Evolutionary conservation across 2,888 invertebrate genomes (phyloP).

Genomic region (Hipparchia sbordonii): DNA sequence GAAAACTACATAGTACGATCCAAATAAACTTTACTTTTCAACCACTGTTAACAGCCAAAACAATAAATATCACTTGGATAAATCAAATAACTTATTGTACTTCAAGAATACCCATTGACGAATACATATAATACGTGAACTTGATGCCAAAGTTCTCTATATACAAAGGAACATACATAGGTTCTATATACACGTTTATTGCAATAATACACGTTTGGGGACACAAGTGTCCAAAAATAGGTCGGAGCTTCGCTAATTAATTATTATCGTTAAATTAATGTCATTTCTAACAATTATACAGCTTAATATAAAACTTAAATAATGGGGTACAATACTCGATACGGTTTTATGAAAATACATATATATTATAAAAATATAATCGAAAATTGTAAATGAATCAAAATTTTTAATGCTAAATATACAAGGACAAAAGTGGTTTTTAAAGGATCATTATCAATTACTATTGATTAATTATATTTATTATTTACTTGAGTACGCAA

Average conservation of each 20-base stretch:
- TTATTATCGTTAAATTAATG: slow-evolving; percentile 21
- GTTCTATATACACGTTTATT: slow-evolving; percentile 67
- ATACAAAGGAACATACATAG: slow-evolving; percentile 65
- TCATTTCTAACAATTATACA: slow-evolving; percentile 27
- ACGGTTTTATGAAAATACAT: slow-evolving; percentile 20
- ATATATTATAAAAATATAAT: slow-evolving; percentile 24
- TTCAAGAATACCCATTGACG: slow-evolving; percentile 45
- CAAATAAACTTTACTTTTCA: slow-evolving; percentile 64
- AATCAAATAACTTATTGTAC: slow-evolving; percentile 55
- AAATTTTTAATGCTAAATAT: not conserved
- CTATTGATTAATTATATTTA: too few relatives aligned
- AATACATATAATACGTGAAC: slow-evolving; percentile 49
- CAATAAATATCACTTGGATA: slow-evolving; percentile 59
- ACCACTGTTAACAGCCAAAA: slow-evolving; percentile 52
- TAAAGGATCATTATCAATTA: not conserved
- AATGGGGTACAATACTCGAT: slow-evolving; percentile 26
- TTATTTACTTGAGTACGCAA: not conserved
- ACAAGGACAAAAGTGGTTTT: not conserved
- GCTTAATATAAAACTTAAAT: slow-evolving; percentile 27
- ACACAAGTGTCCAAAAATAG: slow-evolving; percentile 23
- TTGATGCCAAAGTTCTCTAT: slow-evolving; percentile 50
- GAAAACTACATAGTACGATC: slow-evolving; percentile 67
- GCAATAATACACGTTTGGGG: slow-evolving; percentile 60
- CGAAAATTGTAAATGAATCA: slow-evolving; percentile 28
- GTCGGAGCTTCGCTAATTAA: slow-evolving; percentile 21